phyloP scores from a whole-genome alignment of 2,797 vertebrate species.

The Arctocebus calabarensis region DNA sequence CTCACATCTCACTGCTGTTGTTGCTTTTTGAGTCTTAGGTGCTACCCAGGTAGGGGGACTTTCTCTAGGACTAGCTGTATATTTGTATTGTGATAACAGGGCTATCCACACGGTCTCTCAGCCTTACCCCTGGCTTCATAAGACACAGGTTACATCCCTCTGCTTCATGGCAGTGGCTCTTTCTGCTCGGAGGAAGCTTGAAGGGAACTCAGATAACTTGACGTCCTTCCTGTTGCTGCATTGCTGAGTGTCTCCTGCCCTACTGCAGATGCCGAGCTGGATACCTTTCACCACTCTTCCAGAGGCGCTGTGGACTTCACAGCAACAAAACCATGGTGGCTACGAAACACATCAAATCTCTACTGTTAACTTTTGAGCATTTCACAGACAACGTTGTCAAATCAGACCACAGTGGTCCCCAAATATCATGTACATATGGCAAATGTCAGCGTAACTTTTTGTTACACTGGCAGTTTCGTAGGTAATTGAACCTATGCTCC shows the following conservation, averaged over 20 bases:
- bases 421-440: constrained; percentile 86
- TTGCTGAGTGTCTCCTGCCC: constrained; percentile 53
- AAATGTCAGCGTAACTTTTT: constrained; percentile 87
- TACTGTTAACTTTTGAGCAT: constrained; percentile 81
- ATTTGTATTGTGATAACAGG: constrained; percentile 43
- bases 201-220: constrained; percentile 75
- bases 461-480: constrained; percentile 86
- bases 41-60: constrained; percentile 79
- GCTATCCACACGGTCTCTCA: constrained; percentile 48
- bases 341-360: constrained; percentile 72
- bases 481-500: constrained; percentile 79
- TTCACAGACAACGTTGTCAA: constrained; percentile 88
- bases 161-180: not conserved
- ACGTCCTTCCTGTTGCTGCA: constrained; percentile 53
- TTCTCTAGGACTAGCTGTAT: constrained; percentile 36
- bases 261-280: constrained; percentile 1
- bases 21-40: constrained; percentile 82
- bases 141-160: constrained; percentile 35
- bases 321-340: constrained; percentile 60
- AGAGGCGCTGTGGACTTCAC: constrained; percentile 65
- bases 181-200: constrained; percentile 47
- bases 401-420: constrained; percentile 91
- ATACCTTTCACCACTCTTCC: constrained; percentile 67
- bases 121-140: constrained; percentile 45
- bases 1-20: constrained; percentile 70